Base-by-base conservation (phyloP, 2,113 vertebrate species). In the Cyphomyrus plagiostoma region DNA sequence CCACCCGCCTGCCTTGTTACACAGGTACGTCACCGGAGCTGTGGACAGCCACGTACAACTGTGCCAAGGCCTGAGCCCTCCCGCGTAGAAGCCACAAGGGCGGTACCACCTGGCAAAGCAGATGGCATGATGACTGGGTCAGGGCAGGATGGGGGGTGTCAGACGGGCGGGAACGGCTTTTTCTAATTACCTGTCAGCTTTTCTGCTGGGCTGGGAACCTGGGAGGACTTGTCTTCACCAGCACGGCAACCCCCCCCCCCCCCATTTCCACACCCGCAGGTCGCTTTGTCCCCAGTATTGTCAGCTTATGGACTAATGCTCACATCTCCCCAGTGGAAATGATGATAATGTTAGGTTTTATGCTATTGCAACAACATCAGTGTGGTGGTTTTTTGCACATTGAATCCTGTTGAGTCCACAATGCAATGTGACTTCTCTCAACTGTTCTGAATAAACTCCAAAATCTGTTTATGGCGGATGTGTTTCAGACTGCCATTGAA, bases 121-220 rank as follows among this genome's bases (percentile, higher is more conserved):
- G 96, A 97, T 97, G 97, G 97, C 93, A 93, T 93, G 30, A 95
- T 95, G 95, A 94, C 95, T 95, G 94, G 95, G 95, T 96, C 96
- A 96, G 96, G 96, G 95, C 82, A 94, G 95, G 95, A 94, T 93
- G 92, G 95, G 95, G 94, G 93, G 92, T 91, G 88, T 94, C 93
- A 95, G 95, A 97, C 94, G 95, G 95, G 95, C 96, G 94, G 96
- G 97, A 97, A 97, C 96, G 95, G 95, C 96, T 96, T 95, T 94
- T 93, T 96, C 96, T 97, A 97, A 97, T 97, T 97, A 96, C 96
- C 95, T 97, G 96, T 97, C 96, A 96, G 95, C 95, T 96, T 95
- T 93, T 88, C 94, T 95, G 94, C 94, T 93, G 95, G 94, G 91
- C 11, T 17, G 30, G 35, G 30, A 42, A 15, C 15, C 74, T 80